phyloP scores from a whole-genome alignment of 1,140 invertebrate species.

The Cheumatopsyche charites region DNA sequence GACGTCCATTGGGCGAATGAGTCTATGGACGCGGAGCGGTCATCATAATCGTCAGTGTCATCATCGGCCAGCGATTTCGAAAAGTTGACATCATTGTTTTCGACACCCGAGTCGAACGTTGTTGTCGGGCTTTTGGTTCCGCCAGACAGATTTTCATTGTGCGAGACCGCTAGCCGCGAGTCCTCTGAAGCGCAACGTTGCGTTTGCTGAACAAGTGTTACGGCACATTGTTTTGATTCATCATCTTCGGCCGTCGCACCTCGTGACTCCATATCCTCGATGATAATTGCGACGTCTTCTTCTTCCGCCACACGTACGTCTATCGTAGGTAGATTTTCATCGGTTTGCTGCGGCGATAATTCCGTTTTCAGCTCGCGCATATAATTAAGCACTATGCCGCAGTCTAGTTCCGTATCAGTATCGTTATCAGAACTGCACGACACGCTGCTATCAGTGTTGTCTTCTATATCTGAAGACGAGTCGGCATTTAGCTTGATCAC shows the following conservation, averaged over 20 bases:
- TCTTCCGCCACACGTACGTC: slow-evolving; percentile 34
- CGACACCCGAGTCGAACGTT: slow-evolving; percentile 13
- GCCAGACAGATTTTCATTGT: slow-evolving; percentile 32
- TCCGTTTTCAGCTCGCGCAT: slow-evolving; percentile 52
- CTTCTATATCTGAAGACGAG: slow-evolving; percentile 68
- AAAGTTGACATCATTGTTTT: slow-evolving; percentile 12
- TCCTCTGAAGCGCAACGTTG: slow-evolving; percentile 35
- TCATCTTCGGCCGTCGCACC: slow-evolving; percentile 14
- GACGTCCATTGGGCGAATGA: slow-evolving; percentile 2
- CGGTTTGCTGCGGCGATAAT: slow-evolving; percentile 4
- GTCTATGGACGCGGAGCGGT: background rate
- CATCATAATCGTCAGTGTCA: slow-evolving; percentile 19
- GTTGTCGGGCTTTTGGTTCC: slow-evolving; percentile 29
- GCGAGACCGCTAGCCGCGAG: slow-evolving; percentile 27
- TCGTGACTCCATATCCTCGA: background rate
- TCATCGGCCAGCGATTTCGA: background rate
- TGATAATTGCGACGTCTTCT: background rate
- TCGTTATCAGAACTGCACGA: slow-evolving; percentile 64
- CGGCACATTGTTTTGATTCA: slow-evolving; percentile 23
- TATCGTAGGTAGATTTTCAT: slow-evolving; percentile 28
- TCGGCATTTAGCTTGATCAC: slow-evolving; percentile 77
- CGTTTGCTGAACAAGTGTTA: slow-evolving; percentile 31
- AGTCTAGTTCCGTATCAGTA: slow-evolving; percentile 61
- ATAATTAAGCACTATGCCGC: slow-evolving; percentile 56
- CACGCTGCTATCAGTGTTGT: slow-evolving; percentile 60